Evolutionary conservation across 2,888 invertebrate species (phyloP), one percentile per base, ranked within the genome.

Genomic region (Formica aserva): DNA sequence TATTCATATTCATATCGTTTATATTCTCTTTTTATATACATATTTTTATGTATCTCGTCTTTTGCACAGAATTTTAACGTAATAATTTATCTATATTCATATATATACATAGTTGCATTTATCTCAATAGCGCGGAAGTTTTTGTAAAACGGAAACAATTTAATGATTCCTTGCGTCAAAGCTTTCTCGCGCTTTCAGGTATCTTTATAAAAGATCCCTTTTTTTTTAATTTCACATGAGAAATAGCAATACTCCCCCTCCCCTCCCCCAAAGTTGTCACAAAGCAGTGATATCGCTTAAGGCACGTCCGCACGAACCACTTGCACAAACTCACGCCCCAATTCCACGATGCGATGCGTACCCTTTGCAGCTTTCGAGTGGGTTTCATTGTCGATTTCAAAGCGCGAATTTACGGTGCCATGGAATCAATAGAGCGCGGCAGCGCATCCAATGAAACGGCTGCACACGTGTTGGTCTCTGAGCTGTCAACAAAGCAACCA

Each of bases 321-420:
- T 13, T 48, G 45, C 26, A 60, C 72, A 62, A 18, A 35, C 32
- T 72, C 32, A 60, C 35, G 32, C 65, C 45, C 38, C 26, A 65
- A 62, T 87, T 83, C 63, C 67, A 76, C 52, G 57, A 32, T 67
- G 13, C 52, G 57, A 32, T 67, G 18, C 84, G 60, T 63, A 75
- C 63, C 82, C 55, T 78, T 86, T 82, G 38, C 85, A 83, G 78
- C 26, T 72, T 48, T 13, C 80, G 80, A 84, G 76, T 83, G 83
- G 76, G 74, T 88, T 89, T 88, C 86, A 89, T 85, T 86, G 89
- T 85, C 81, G 84, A 85, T 89, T 88, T 88, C 89, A 88, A 88
- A 89, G 84, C 89, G 45, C 29, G 84, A 60, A 78, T 89, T 89
- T 84, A 85, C 89, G 77, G 41, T 71, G 38, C 65, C 66, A 78